phyloP scores from a whole-genome alignment of 2,113 vertebrate species.

The Sinocyclocheilus grahami region DNA sequence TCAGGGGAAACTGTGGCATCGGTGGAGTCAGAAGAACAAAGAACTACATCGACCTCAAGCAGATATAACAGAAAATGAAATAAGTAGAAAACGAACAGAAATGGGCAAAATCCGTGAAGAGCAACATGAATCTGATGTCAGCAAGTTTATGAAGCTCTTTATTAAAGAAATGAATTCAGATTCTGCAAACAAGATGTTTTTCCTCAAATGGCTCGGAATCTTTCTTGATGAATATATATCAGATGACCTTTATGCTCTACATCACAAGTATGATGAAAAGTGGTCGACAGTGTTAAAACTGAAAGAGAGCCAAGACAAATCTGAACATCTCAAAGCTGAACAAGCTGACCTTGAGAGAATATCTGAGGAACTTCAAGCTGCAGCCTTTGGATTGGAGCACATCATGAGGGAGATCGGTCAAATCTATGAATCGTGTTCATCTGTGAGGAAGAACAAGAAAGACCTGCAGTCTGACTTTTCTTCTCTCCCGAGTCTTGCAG shows the following conservation, averaged over 20 bases:
- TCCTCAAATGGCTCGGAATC: not conserved
- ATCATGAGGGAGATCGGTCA: too few species aligned
- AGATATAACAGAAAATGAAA: not conserved
- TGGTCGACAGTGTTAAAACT: too few species aligned
- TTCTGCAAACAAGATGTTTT: not conserved
- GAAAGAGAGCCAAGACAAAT: not conserved
- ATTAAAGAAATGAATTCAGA: not conserved
- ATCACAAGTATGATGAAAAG: not conserved
- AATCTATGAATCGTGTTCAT: too few species aligned
- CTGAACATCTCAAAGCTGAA: not conserved
- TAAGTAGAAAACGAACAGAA: not conserved
- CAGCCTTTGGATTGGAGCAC: not conserved
- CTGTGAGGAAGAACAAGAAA: too few species aligned
- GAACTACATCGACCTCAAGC: conserved; percentile 6
- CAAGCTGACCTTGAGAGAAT: not conserved
- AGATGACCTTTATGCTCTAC: not conserved
- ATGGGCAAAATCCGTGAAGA: not conserved
- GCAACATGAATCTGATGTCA: not conserved
- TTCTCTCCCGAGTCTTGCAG: too few species aligned
- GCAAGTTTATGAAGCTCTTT: not conserved
- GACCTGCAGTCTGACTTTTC: too few species aligned
- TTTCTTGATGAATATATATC: not conserved
- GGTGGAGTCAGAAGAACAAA: not conserved
- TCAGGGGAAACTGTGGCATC: too few species aligned
- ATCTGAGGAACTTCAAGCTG: not conserved